Evolutionary conservation across 2,888 invertebrate species (phyloP).

Genomic region (Drosophila recens): DNA sequence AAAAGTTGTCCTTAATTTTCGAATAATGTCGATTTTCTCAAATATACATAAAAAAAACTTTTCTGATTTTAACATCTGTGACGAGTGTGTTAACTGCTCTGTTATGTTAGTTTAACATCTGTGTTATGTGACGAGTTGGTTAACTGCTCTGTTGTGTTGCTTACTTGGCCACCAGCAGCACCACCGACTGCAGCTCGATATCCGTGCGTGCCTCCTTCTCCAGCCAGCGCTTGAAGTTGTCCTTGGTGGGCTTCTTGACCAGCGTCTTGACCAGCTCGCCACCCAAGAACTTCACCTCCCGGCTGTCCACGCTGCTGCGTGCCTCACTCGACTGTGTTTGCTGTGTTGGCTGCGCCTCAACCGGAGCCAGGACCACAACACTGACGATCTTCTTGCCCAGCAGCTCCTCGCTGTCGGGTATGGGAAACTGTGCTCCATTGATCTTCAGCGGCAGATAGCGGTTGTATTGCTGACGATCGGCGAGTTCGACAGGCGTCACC

Average conservation of each 20-base stretch:
- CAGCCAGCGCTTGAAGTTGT: constrained; percentile 93
- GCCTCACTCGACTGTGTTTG: constrained; percentile 84
- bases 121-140: too few species aligned
- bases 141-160: constrained; percentile 72
- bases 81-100: too few species aligned
- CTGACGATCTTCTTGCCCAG: constrained; percentile 92
- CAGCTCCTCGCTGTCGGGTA: constrained; percentile 91
- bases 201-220: constrained; percentile 91
- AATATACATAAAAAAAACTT: too few species aligned
- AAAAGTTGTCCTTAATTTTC: too few species aligned
- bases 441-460: constrained; percentile 94
- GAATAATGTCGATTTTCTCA: too few species aligned
- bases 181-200: constrained; percentile 91
- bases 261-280: constrained; percentile 91
- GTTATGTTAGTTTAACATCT: not conserved
- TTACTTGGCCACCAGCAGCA: constrained; percentile 93
- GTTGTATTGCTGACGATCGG: constrained; percentile 91
- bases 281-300: constrained; percentile 90
- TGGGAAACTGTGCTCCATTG: constrained; percentile 93
- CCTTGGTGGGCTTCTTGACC: constrained; percentile 90
- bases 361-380: constrained; percentile 94
- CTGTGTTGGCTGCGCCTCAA: constrained; percentile 88
- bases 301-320: constrained; percentile 86
- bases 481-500: constrained; percentile 90
- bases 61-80: too few species aligned